Conservation (phyloP, 2,797 vertebrate species). For the Percopsis omiscomaycus region DNA sequence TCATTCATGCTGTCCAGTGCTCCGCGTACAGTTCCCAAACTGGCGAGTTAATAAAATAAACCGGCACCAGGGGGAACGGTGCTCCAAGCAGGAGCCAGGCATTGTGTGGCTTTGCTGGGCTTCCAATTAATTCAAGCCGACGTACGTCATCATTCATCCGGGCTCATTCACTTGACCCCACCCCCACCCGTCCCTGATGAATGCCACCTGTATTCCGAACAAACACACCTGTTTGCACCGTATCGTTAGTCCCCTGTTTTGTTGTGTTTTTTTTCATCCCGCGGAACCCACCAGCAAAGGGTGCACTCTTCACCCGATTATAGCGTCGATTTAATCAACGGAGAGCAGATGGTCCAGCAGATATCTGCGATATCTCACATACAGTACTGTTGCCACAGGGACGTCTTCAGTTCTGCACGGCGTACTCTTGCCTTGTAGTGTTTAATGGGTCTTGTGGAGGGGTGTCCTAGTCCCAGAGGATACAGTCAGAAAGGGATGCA, state of each 20-base stretch:
- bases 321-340: constrained; percentile 61
- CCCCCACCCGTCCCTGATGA: constrained; percentile 47
- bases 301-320: constrained; percentile 54
- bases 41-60: constrained; percentile 10
- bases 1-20: constrained; percentile 23
- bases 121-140: constrained; percentile 34
- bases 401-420: constrained; percentile 15
- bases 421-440: neutral
- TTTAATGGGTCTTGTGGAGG: neutral
- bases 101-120: constrained; percentile 32
- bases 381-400: constrained; percentile 29
- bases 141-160: constrained; percentile 27
- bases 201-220: constrained; percentile 57
- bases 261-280: constrained; percentile 25
- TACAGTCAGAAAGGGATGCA: neutral
- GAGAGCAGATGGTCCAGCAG: constrained; percentile 55
- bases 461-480: too few species aligned
- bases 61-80: constrained; percentile 15
- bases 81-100: constrained; percentile 7
- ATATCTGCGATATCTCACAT: constrained; percentile 40
- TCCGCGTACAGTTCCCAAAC: constrained; percentile 15
- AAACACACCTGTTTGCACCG: constrained; percentile 2
- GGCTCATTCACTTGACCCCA: constrained; percentile 18
- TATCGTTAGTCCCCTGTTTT: neutral
- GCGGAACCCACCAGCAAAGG: constrained; percentile 47